A percentile compares a stretch with the other conserved stretches of the same genome.
These are phyloP conservation scores for Eira barbara DNA, from an alignment of 2,113 vertebrate genomes.

Conservation along the genomic window DNA sequence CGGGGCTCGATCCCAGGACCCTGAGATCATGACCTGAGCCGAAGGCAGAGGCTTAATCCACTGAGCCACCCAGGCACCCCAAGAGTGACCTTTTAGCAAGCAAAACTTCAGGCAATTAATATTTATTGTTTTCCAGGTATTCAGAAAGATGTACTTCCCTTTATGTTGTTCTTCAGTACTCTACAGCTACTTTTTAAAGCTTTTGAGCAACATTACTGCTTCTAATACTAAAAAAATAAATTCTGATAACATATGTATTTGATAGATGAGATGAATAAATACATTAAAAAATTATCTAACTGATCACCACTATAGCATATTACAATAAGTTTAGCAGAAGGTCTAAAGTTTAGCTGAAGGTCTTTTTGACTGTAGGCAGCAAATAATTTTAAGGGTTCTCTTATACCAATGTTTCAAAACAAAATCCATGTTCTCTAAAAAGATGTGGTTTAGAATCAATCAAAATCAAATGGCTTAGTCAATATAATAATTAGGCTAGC, in stretches of 20 bases:
- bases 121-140: not conserved
- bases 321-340: not conserved
- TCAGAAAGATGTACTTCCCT: not conserved
- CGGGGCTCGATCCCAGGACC: no score
- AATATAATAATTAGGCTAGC: not conserved
- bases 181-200: not conserved
- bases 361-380: not conserved
- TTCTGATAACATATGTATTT: not conserved
- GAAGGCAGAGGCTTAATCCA: no score
- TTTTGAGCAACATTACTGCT: not conserved
- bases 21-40: no score
- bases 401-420: not conserved
- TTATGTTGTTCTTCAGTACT: not conserved
- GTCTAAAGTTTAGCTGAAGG: not conserved
- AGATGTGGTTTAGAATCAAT: not conserved
- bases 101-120: not conserved
- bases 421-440: not conserved
- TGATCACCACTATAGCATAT: not conserved
- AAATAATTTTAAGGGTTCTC: not conserved
- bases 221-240: not conserved
- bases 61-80: no score
- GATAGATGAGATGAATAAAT: not conserved
- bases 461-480: slow-evolving; percentile 13
- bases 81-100: not conserved
- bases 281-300: not conserved